These are phyloP conservation scores for Merops nubicus DNA, from an alignment of 2,113 vertebrate genomes.

Conservation along the genomic window DNA sequence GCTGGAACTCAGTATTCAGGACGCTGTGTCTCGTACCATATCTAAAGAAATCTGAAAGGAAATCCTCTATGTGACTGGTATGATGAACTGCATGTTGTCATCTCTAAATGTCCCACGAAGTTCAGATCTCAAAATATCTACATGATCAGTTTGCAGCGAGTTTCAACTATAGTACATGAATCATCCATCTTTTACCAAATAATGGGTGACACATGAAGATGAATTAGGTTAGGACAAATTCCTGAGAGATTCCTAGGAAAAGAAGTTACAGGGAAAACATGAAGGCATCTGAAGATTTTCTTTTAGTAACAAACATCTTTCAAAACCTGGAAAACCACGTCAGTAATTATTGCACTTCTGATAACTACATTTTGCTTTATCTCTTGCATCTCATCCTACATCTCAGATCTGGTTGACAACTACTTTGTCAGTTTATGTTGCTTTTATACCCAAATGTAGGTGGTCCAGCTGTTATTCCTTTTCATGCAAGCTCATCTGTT, in stretches of 20 bases:
- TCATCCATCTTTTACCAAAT: not conserved
- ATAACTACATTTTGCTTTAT: not conserved
- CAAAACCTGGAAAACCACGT: not conserved
- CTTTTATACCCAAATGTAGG: not conserved
- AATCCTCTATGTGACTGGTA: not conserved
- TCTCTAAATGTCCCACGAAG: not conserved
- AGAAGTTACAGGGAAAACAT: accelerated
- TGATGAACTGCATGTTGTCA: not conserved
- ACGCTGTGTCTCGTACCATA: not conserved
- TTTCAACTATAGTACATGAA: not conserved
- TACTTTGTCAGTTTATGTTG: not conserved
- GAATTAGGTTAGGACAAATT: not conserved
- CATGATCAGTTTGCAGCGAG: not conserved
- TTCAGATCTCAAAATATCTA: not conserved
- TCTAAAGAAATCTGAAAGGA: not conserved
- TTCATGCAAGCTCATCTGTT: not conserved
- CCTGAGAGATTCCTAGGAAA: not conserved
- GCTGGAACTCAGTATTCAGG: not conserved
- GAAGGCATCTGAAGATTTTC: not conserved
- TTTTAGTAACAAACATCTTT: not conserved
- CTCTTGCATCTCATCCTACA: not conserved
- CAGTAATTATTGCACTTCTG: not conserved
- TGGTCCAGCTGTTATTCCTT: not conserved
- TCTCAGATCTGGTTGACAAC: not conserved
- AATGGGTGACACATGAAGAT: not conserved